Conservation (phyloP, 30 jellyfish, hydroid and myxozoan genomes). For the Rhopilema esculentum region DNA sequence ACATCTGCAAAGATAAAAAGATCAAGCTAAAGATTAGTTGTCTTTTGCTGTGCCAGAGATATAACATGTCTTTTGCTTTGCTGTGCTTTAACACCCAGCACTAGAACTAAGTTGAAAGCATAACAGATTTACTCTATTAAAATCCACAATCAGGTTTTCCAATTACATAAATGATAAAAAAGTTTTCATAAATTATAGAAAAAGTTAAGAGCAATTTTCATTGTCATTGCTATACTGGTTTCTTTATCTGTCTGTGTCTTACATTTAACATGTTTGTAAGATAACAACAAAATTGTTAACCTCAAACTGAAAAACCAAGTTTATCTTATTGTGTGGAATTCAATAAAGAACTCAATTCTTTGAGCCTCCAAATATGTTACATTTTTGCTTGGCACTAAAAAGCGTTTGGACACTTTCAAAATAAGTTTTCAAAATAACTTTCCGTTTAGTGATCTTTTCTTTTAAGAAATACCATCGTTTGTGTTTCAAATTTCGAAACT, state of each 20-base stretch:
- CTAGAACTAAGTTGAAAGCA: too few relatives aligned
- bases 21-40: not conserved
- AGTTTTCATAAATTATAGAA: not conserved
- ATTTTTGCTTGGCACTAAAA: not conserved
- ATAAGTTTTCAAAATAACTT: too few relatives aligned
- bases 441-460: not conserved
- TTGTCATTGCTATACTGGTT: not conserved
- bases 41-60: not conserved
- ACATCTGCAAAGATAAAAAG: constrained; percentile 28
- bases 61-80: too few relatives aligned
- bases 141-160: not conserved
- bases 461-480: not conserved
- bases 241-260: too few relatives aligned
- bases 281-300: not conserved
- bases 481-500: not conserved
- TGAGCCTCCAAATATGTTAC: not conserved
- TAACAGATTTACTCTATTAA: not conserved
- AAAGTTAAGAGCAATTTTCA: not conserved
- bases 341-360: not conserved
- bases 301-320: not conserved
- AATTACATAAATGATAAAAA: not conserved
- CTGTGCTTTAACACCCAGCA: too few relatives aligned
- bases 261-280: not conserved
- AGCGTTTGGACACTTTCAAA: not conserved
- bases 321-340: not conserved